These are phyloP conservation scores for Lagocephalus sceleratus DNA, from an alignment of 2,797 vertebrate species.

Conservation along the genomic window DNA sequence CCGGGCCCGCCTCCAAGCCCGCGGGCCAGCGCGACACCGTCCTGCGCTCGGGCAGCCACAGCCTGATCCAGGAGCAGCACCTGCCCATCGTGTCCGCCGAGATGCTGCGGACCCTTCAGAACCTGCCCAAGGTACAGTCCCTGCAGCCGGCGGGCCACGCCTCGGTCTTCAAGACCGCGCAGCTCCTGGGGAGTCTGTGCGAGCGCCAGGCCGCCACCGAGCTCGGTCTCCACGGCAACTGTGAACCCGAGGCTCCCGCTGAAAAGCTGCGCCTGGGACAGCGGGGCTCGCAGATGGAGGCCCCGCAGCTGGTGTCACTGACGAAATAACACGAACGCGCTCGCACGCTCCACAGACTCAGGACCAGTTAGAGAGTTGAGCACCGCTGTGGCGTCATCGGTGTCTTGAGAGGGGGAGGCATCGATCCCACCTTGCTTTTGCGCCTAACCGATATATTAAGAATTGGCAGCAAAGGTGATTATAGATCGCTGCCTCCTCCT, in stretches of 20 bases:
- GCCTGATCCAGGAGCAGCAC: constrained; percentile 82
- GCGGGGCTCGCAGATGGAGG: constrained; percentile 78
- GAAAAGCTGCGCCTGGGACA: constrained; percentile 67
- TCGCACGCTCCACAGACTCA: constrained; percentile 61
- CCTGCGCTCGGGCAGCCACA: constrained; percentile 70
- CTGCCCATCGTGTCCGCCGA: constrained; percentile 84
- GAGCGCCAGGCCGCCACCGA: constrained; percentile 76
- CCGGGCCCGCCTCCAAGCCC: constrained; percentile 38
- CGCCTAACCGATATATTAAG: constrained; percentile 3
- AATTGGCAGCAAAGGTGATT: constrained; percentile 13
- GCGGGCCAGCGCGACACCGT: constrained; percentile 42
- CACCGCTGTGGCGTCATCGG: constrained; percentile 12
- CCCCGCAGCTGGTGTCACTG: constrained; percentile 83
- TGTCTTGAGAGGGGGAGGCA: constrained; percentile 1
- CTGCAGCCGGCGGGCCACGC: constrained; percentile 78
- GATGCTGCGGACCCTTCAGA: constrained; percentile 86
- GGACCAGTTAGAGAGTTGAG: constrained; percentile 49
- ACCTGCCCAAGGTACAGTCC: constrained; percentile 83
- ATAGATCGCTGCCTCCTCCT: constrained; percentile 16
- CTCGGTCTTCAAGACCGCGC: constrained; percentile 92
- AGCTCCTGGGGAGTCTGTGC: constrained; percentile 83
- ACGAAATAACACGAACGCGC: constrained; percentile 75
- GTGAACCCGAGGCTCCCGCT: constrained; percentile 38
- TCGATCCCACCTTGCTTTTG: constrained; percentile 17
- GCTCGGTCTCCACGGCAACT: constrained; percentile 20